These are phyloP conservation scores for Erynnis tages DNA, from an alignment of 2,888 invertebrate genomes.

Conservation along the genomic window DNA sequence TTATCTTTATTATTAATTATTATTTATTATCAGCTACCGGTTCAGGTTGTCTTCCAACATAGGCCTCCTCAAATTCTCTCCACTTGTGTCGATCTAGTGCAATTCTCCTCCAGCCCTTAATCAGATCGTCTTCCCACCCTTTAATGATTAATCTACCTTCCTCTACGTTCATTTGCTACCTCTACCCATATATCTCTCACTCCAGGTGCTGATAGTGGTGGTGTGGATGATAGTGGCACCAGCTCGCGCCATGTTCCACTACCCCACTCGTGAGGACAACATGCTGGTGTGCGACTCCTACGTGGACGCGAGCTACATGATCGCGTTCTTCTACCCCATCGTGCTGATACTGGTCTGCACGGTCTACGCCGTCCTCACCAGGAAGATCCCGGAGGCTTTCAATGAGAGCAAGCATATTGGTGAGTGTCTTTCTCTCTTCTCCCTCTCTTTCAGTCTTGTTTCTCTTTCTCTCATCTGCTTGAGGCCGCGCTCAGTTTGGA, in stretches of 20 bases:
- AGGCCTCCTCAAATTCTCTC: too few species aligned
- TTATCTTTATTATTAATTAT: too few species aligned
- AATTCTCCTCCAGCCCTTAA: too few species aligned
- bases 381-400: conserved; percentile 99
- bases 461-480: too few species aligned
- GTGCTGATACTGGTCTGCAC: conserved; percentile 95
- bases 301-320: conserved; percentile 96
- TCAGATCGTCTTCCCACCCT: too few species aligned
- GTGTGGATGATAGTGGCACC: conserved; percentile 97
- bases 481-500: too few species aligned
- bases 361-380: conserved; percentile 95
- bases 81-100: too few species aligned
- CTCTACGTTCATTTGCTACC: too few species aligned
- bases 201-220: conserved; percentile 90
- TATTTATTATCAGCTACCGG: too few species aligned
- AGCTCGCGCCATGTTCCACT: conserved; percentile 93
- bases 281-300: conserved; percentile 95
- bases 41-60: too few species aligned
- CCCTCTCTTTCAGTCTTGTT: background rate
- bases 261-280: conserved; percentile 95
- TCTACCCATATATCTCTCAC: background rate
- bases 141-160: too few species aligned
- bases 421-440: conserved; percentile 51
- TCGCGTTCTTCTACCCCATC: conserved; percentile 96
- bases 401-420: conserved; percentile 99